Base-by-base conservation (phyloP, 2,888 invertebrate genomes). In the Hirtodrosophila confusa region DNA sequence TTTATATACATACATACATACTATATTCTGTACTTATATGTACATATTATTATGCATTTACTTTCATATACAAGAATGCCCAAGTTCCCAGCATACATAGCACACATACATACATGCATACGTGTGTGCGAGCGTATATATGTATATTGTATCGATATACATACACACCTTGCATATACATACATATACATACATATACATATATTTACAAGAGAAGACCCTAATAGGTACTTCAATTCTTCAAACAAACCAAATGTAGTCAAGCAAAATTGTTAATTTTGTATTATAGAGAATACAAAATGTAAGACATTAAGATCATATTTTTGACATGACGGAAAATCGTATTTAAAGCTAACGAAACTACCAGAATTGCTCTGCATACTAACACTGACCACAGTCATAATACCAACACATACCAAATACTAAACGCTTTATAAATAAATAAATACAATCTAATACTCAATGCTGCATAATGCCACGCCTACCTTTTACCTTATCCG, bases 401-500 rank as follows among this genome's bases (percentile, higher is more conserved):
- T 24, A 56, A 48, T 31, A 40, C 31, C 17, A 40, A 35, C 3
- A 57, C 7, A 40, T 10, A 47, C 12, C 57, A 17, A 45, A 70
- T 40, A 40, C 47, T 61, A 78, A 61, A 58, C 49, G 62, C 66
- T 69, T 57, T 58, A 70, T 55, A 43, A 44, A 53, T 35, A 37
- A 39, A 60, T 40, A 63, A 47, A 54, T 44, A 53, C 57, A 63
- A 56, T 64, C 41, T 69, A 71, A 72, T 71, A 69, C 60, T 78
- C 60, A 73, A 65, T 77, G 70, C 77, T 67, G 74, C 66, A 71
- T 70, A 65, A 70, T 68, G 67, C 67, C 74, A 80, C 74, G 80
- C 84, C 80, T 77, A 80, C 79, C 72, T 75, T 77, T 75, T 66
- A 78, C 78, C 78, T 78, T 80, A 75, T 62, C 78, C 70, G 62